These are phyloP conservation scores for Triplophysa tibetana DNA, from an alignment of 2,113 vertebrate genomes.

Conservation along the genomic window DNA sequence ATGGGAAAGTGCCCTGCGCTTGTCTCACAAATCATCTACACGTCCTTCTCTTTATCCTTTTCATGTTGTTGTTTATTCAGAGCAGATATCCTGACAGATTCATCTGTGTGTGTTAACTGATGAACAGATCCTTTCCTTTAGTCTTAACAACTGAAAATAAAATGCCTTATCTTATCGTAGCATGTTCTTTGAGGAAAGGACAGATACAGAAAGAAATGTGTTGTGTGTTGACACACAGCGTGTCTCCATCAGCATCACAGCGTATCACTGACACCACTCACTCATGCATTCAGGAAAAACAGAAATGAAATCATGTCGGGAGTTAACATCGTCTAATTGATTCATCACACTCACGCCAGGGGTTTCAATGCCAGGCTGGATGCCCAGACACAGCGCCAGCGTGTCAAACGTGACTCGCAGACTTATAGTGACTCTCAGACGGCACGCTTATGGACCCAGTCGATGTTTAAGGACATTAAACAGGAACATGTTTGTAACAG, in stretches of 20 bases:
- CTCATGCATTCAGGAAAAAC: slow-evolving; percentile 54
- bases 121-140: neutral
- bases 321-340: slow-evolving; percentile 64
- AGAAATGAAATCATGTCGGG: slow-evolving; percentile 60
- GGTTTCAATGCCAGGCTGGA: slow-evolving; percentile 52
- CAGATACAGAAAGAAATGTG: neutral
- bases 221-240: slow-evolving; percentile 3
- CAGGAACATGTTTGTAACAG: no score
- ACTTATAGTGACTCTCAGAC: slow-evolving; percentile 33
- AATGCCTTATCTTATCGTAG: no score
- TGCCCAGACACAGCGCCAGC: slow-evolving; percentile 42
- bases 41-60: slow-evolving; percentile 3
- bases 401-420: slow-evolving; percentile 39
- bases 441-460: neutral
- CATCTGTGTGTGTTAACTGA: slow-evolving; percentile 1
- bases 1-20: slow-evolving; percentile 52
- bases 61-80: slow-evolving; percentile 11
- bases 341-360: slow-evolving; percentile 66
- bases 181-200: no score
- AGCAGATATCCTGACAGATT: slow-evolving; percentile 11
- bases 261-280: slow-evolving; percentile 53
- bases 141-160: no score
- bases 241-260: slow-evolving; percentile 28
- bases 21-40: neutral
- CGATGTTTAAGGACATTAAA: no score